Base-by-base conservation (phyloP, 2,113 vertebrate species). In the Psittacula cyanocephala region DNA sequence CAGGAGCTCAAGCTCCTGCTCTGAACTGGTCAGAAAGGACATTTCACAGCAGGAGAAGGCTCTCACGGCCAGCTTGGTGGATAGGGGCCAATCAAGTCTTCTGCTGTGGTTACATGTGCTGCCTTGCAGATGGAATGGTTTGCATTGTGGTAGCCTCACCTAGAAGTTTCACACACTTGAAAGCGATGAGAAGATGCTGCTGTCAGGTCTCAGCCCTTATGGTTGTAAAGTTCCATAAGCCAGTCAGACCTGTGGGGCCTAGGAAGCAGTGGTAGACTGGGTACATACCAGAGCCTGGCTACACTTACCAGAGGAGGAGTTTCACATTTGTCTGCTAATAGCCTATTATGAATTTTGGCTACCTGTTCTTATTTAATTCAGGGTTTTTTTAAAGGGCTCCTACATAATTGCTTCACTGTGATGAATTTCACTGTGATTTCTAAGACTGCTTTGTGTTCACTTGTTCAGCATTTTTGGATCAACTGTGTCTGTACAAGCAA, bases 281-380 rank as follows among this genome's bases (percentile, higher is more conserved):
- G 28, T 39, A 62, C 29, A 6, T 2, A 33, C 57, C 39, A 47
- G 15, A 85, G 24, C 1, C 0, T 25, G 1, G 2, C n/a, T 67
- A 17, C 16, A 3, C 29, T 23, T 65, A 35, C 16, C n/a, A 44
- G n/a, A n/a, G 39, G 9, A 76, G 37, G n/a, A 64, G 49, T 50
- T 68, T n/a, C 47, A 57, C 7, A 10, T 47, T 63, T 46, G 17
- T 46, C 71, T 86, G 50, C 63, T 79, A 43, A 55, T 35, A 53
- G 22, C 14, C 25, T 20, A 5, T 11, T 33, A 13, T 1, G 46
- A 63, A 25, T 72, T 79, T 68, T 67, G 18, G 71, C 77, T 71
- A 22, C 52, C 18, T 60, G 17, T n/a, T 88, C 49, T 55, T 57
- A 52, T 24, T 82, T 75, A 10, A 71, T 19, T 81, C 25, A 39